A percentile compares a stretch with the other conserved stretches of the same genome.
These are phyloP conservation scores for Chondrilla cf. caribensis DNA, from an alignment of 37 sponge, comb jelly and placozoan species.

Conservation along the genomic window DNA sequence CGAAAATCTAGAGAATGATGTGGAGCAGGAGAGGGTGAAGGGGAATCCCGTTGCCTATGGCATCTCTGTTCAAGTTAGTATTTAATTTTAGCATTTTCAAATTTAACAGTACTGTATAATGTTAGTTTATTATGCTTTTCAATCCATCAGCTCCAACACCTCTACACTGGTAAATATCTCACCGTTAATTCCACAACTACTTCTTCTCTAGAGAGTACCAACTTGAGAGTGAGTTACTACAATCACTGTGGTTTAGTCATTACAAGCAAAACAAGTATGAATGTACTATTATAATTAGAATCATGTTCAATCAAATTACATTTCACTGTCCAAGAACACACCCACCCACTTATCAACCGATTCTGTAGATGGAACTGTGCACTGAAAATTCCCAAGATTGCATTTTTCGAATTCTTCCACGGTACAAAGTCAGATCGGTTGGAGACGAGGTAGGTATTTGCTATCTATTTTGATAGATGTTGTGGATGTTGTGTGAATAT, in stretches of 20 bases:
- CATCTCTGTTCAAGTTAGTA: constrained; percentile 37
- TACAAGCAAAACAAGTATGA: too few relatives aligned
- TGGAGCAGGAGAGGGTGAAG: constrained; percentile 42
- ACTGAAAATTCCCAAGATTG: constrained; percentile 28
- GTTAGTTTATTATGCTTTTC: too few relatives aligned
- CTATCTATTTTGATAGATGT: not conserved
- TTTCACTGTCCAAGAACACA: too few relatives aligned
- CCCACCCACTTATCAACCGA: too few relatives aligned
- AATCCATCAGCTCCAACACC: constrained; percentile 52
- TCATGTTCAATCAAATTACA: too few relatives aligned
- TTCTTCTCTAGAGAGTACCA: constrained; percentile 54
- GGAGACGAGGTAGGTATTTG: constrained; percentile 52
- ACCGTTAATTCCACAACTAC: constrained; percentile 44
- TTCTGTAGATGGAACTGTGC: constrained; percentile 18
- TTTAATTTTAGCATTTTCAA: not conserved
- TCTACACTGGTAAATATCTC: constrained; percentile 37
- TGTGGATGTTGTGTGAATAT: not conserved
- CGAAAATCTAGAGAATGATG: constrained; percentile 41
- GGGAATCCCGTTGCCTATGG: constrained; percentile 57
- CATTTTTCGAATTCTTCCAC: constrained; percentile 49
- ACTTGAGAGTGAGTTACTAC: constrained; percentile 48
- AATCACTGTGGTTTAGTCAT: not conserved
- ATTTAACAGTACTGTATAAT: not conserved
- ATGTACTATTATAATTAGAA: not conserved
- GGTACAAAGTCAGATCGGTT: constrained; percentile 62